Conservation (phyloP, 1,140 invertebrate genomes). For the Octopus sinensis region DNA sequence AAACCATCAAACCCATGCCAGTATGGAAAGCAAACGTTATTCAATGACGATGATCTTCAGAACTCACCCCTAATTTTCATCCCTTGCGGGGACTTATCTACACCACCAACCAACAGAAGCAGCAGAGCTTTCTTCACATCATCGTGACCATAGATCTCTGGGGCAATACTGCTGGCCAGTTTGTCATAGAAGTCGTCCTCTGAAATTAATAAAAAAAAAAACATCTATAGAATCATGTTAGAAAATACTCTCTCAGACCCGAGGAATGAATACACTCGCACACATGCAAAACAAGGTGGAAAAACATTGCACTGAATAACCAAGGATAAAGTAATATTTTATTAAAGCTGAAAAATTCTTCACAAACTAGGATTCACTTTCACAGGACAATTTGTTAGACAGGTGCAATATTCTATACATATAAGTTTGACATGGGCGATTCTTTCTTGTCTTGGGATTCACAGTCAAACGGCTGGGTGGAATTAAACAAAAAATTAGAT, state of each 20-base stretch:
- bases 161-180: conserved; percentile 88
- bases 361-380: no score
- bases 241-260: background rate
- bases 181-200: conserved; percentile 90
- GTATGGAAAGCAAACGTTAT: no score
- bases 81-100: conserved; percentile 78
- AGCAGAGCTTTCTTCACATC: conserved; percentile 97
- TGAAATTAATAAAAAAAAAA: conserved; percentile 23
- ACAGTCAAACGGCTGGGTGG: no score
- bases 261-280: no score
- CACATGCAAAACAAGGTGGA: background rate
- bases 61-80: conserved; percentile 75
- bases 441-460: no score
- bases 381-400: no score
- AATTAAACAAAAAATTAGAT: no score
- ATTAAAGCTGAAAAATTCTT: no score
- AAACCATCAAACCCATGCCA: no score
- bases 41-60: background rate
- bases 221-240: background rate
- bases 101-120: conserved; percentile 89
- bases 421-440: no score
- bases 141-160: conserved; percentile 97
- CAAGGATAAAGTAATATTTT: background rate
- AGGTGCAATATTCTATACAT: no score
- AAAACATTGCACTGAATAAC: background rate